Conservation (phyloP, 2,888 invertebrate genomes). For the Drosophila pullipes region DNA sequence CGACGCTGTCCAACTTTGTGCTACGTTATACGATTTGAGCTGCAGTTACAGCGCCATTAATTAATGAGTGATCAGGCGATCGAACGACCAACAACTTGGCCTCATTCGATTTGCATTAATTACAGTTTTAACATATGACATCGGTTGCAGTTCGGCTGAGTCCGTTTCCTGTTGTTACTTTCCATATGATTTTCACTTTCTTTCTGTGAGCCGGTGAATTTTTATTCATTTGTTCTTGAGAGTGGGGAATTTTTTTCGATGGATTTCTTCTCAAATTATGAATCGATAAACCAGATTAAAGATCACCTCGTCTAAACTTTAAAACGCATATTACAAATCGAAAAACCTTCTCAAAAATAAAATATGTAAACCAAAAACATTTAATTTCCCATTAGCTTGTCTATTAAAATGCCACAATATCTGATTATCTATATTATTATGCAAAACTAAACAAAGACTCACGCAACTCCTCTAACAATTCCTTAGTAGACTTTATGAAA, state of each 20-base stretch:
- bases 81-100: conserved; percentile 48
- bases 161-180: conserved; percentile 70
- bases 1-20: conserved; percentile 51
- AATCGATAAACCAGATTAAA: neutral
- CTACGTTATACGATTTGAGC: conserved; percentile 63
- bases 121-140: conserved; percentile 45
- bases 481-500: neutral
- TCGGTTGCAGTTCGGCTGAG: conserved; percentile 50
- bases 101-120: conserved; percentile 74
- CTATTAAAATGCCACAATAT: conserved; percentile 29
- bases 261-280: neutral
- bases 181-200: conserved; percentile 61
- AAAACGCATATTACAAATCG: conserved; percentile 15
- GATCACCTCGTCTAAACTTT: neutral
- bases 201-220: conserved; percentile 49
- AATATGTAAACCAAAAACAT: conserved; percentile 6
- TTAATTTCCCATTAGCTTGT: conserved; percentile 4
- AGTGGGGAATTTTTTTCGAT: conserved; percentile 60
- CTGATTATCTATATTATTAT: conserved; percentile 27
- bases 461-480: conserved; percentile 20
- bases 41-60: conserved; percentile 71
- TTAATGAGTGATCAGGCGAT: conserved; percentile 53
- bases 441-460: conserved; percentile 20
- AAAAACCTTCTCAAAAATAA: neutral
- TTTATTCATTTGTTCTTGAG: conserved; percentile 61